Conservation (phyloP, 2,113 vertebrate genomes). For the Aplodontia rufa region DNA sequence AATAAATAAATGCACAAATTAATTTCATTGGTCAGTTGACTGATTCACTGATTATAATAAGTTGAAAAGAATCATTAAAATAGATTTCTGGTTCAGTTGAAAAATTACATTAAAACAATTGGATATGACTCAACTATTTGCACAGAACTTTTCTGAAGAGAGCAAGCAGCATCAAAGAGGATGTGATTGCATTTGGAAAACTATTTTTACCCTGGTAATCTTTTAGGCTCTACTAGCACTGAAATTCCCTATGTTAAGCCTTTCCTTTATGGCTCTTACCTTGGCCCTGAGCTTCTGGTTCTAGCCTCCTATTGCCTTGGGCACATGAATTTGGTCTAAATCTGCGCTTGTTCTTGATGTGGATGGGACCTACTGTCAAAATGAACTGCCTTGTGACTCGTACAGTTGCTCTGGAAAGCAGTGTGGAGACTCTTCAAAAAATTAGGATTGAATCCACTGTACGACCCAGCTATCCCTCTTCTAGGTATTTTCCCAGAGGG, state of each 20-base stretch:
- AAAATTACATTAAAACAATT: constrained; percentile 12
- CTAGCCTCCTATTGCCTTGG: background rate
- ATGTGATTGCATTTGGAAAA: background rate
- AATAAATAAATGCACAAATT: constrained; percentile 28
- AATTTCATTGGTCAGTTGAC: constrained; percentile 18
- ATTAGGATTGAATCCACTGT: no score
- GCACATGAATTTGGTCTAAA: background rate
- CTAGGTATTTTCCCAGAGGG: no score
- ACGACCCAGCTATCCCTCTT: no score
- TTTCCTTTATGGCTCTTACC: background rate
- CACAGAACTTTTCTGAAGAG: background rate
- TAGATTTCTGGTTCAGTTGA: background rate
- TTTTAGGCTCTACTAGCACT: background rate
- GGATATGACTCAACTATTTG: background rate
- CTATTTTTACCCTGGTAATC: background rate
- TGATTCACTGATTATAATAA: background rate
- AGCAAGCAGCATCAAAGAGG: background rate
- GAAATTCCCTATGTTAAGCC: background rate
- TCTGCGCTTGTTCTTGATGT: background rate
- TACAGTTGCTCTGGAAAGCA: no score
- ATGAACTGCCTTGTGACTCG: background rate
- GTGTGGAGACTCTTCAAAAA: no score
- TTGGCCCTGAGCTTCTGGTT: background rate
- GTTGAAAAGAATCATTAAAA: constrained; percentile 26
- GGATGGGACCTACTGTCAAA: background rate